phyloP scores from a whole-genome alignment of 2,888 invertebrate species.

The Marasmarcha lunaedactyla region DNA sequence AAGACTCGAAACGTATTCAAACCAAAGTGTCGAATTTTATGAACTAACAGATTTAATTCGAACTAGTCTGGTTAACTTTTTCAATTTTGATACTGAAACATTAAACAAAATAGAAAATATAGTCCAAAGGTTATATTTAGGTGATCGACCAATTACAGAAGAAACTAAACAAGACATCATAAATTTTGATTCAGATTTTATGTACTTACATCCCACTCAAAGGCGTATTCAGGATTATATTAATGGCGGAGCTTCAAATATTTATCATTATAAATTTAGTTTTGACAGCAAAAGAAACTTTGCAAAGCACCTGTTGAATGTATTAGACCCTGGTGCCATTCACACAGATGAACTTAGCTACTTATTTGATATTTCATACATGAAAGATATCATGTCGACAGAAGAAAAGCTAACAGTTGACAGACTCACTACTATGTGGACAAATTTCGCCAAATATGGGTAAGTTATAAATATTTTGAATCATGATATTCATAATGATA shows the following conservation, averaged over 20 bases:
- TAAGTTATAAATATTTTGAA: conserved; percentile 15
- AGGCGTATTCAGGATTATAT: conserved; percentile 27
- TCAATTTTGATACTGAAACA: conserved; percentile 2
- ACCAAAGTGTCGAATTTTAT: too few species aligned
- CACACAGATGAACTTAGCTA: conserved; percentile 40
- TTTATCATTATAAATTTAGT: conserved; percentile 38
- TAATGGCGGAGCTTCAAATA: conserved; percentile 18
- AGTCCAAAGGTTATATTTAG: conserved; percentile 31
- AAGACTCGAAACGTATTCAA: conserved; percentile 1
- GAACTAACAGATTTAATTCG: neutral
- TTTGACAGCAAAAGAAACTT: conserved; percentile 29
- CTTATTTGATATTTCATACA: conserved; percentile 23
- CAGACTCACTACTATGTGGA: conserved; percentile 42
- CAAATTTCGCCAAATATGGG: conserved; percentile 46
- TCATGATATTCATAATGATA: neutral
- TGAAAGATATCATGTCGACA: conserved; percentile 13
- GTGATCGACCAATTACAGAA: conserved; percentile 27
- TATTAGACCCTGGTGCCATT: conserved; percentile 20
- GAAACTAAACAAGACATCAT: conserved; percentile 19
- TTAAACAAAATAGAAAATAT: conserved; percentile 16
- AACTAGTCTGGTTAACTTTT: neutral
- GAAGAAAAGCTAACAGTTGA: conserved; percentile 32
- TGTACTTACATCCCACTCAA: conserved; percentile 27
- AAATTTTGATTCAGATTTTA: conserved; percentile 32
- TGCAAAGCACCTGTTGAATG: conserved; percentile 15